Percentiles rank a stretch among this genome's conserved stretches.
Conservation (phyloP, 2,113 vertebrate genomes). For the Albula glossodonta region DNA sequence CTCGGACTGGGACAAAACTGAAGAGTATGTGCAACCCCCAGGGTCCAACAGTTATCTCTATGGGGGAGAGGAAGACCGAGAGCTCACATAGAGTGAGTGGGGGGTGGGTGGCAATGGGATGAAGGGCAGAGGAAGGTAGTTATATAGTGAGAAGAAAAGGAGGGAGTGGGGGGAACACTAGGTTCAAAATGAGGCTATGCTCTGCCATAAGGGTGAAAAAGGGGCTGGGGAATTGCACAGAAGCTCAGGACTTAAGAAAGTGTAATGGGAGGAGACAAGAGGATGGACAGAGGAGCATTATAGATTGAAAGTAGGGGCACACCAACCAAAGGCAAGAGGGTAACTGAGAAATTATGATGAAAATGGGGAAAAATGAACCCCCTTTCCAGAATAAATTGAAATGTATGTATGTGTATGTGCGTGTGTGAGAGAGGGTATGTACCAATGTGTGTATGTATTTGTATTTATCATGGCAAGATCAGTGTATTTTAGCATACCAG, state of each 20-base stretch:
- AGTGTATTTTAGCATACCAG: slow-evolving; percentile 47
- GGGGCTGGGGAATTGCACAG: slow-evolving; percentile 9
- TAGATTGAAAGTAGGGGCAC: neutral
- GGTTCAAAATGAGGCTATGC: neutral
- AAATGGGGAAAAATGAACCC: neutral
- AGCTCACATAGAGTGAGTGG: slow-evolving; percentile 48
- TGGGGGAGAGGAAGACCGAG: slow-evolving; percentile 71
- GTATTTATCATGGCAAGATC: slow-evolving; percentile 39
- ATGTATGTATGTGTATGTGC: slow-evolving; percentile 36
- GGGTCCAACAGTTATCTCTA: slow-evolving; percentile 82
- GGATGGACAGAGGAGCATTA: neutral
- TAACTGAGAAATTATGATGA: slow-evolving; percentile 3
- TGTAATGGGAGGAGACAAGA: neutral
- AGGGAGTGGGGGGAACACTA: neutral
- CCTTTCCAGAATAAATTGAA: slow-evolving; percentile 1
- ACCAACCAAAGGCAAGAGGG: neutral
- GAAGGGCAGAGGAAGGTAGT: neutral
- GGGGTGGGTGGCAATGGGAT: neutral
- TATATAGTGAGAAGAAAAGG: neutral
- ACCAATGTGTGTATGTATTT: slow-evolving; percentile 50
- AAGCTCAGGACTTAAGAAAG: neutral
- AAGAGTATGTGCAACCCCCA: slow-evolving; percentile 91
- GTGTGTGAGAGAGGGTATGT: slow-evolving; percentile 24
- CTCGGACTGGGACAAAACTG: slow-evolving; percentile 90
- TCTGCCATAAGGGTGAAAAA: neutral